phyloP scores from a whole-genome alignment of 2,888 invertebrate species.

The Cyrtodaria siliqua region DNA sequence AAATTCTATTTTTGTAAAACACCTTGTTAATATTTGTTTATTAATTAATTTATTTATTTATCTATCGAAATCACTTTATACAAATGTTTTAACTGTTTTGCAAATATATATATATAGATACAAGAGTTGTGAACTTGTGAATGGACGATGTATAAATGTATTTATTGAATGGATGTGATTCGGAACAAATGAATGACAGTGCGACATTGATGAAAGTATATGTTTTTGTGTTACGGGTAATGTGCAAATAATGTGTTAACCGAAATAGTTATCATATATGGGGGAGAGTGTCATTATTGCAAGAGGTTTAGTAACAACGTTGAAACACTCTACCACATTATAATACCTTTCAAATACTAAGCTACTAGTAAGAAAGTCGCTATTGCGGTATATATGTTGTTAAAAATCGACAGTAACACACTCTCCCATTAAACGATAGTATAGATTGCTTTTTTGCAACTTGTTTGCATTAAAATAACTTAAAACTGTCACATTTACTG shows the following conservation, averaged over 20 bases:
- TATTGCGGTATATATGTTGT: too few species aligned
- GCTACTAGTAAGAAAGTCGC: too few species aligned
- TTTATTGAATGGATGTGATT: background rate
- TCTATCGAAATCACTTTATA: slow-evolving; percentile 16
- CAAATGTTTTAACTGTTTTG: background rate
- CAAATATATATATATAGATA: background rate
- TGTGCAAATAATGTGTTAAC: slow-evolving; percentile 12
- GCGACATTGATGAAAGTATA: background rate
- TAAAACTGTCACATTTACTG: too few species aligned
- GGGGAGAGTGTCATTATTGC: too few species aligned
- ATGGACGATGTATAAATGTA: background rate
- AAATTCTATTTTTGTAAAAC: slow-evolving; percentile 54
- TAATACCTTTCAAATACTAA: too few species aligned
- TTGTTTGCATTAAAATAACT: too few species aligned
- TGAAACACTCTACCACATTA: too few species aligned
- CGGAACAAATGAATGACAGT: background rate
- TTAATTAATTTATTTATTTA: slow-evolving; percentile 56
- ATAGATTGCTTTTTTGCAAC: too few species aligned
- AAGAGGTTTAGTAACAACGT: too few species aligned
- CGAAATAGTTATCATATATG: background rate
- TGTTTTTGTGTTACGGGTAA: slow-evolving; percentile 13
- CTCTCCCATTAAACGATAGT: too few species aligned
- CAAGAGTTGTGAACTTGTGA: background rate
- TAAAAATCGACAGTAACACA: too few species aligned
- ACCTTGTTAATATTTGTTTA: slow-evolving; percentile 44